Evolutionary conservation across 1,140 invertebrate genomes (phyloP), one percentile per base, ranked within the genome.

Genomic region (Zeugodacus cucurbitae): DNA sequence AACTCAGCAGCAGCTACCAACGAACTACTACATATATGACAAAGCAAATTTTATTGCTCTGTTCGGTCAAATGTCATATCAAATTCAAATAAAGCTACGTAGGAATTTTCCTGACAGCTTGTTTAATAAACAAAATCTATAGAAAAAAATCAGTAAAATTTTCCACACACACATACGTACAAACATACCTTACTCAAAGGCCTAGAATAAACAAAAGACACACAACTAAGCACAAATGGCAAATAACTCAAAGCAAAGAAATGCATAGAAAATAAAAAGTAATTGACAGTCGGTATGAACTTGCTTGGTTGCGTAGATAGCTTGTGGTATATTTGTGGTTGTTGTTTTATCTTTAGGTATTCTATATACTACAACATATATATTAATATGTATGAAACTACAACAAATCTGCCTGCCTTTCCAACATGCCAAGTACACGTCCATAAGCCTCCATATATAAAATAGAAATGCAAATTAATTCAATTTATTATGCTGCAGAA

Each of bases 391-490:
- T 32, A 37, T 37, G 5, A 17, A 26, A 26, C 58, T n/a, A 62
- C 48, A 34, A 32, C 26, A 29, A 64, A 29, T 29, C 8, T 74
- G 67, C 34, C 2, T 37, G 17, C 17, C n/a, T 14, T n/a, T 17
- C 22, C 41, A 17, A 41, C 22, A 37, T 37, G 34, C 67, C 32
- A 74, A 37, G 67, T 48, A 29, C 74, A 48, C 10, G 74, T 10
- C 6, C 3, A 10, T 48, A 44, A 82, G 74, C 20, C 5, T 44
- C 41, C n/a, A n/a, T n/a, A n/a, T n/a, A n/a, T n/a, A n/a, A 29
- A 48, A 82, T 44, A 82, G 26, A 82, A 82, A 82, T 82, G 74
- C 29, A 48, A 82, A 82, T 54, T 82, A 82, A 82, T 82, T 82
- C 74, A 48, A 54, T 82, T 82, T 82, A 26, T 82, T 11, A 3